Evolutionary conservation across 2,888 invertebrate genomes (phyloP), one percentile per base, ranked within the genome.

Genomic region (Onchidella celtica): DNA sequence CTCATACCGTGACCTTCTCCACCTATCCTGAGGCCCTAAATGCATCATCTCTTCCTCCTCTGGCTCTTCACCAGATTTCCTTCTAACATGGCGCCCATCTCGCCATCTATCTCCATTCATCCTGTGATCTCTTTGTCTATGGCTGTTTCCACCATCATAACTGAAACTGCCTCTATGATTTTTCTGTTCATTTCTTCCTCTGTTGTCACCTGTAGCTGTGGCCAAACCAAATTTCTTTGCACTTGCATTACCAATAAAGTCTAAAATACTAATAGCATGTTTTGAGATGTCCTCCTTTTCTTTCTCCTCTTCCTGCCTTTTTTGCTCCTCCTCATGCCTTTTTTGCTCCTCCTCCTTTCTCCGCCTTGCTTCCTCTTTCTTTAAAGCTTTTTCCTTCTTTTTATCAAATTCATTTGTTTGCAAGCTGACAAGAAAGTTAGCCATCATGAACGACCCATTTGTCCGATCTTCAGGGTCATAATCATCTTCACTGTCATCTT

Each of bases 241-340:
- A 79, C 79, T 79, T 36, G 72, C 79, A 72, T 79, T 57, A 21
- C 81, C 81, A 24, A 81, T 68, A 27, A 81, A 81, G 57, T 81
- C 81, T 3, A 70, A 55, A 36, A 81, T 81, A 29, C 81, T 81
- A n/a, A 81, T 79, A 14, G 57, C 6, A 24, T 70, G 70, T 6
- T 3, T 32, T 38, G 79, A 34, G n/a, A 38, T 9, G 34, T 73
- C 66, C 34, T 79, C 72, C 29, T 57, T 59, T 36, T 65, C 36
- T 65, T 40, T 55, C 21, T 72, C 72, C n/a, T 68, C 32, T 34
- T 38, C 76, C n/a, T 36, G 40, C 47, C 32, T 38, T 17, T 14
- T n/a, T 21, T 9, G 32, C 32, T 27, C 14, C 17, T 55, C 40
- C 63, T 40, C 40, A 29, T 29, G 9, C 59, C 47, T 27, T 70